Conservation (phyloP, 2,797 vertebrate species). For the Tapirus indicus region DNA sequence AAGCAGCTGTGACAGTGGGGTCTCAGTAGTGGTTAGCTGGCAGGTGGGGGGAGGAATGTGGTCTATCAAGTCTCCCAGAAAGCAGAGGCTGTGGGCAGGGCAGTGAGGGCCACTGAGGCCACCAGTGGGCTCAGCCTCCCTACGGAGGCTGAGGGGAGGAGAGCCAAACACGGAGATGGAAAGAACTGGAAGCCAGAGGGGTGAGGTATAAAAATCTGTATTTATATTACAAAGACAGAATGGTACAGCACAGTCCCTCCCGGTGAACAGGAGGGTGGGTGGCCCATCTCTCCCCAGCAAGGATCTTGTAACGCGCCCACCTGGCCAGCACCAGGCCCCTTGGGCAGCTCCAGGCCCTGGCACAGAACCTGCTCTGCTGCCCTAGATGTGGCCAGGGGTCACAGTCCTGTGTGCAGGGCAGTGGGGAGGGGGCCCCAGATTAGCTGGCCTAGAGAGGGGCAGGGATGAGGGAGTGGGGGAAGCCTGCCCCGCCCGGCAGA, state of each 20-base stretch:
- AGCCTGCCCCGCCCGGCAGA: neutral
- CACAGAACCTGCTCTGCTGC: slow-evolving; percentile 90
- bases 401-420: neutral
- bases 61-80: neutral
- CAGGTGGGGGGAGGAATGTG: neutral
- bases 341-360: slow-evolving; percentile 89
- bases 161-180: neutral
- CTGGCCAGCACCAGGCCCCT: slow-evolving; percentile 89
- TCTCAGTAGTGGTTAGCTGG: no score
- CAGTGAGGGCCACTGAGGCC: neutral
- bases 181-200: slow-evolving; percentile 66
- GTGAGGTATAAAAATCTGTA: slow-evolving; percentile 94
- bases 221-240: slow-evolving; percentile 95
- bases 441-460: neutral
- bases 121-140: neutral
- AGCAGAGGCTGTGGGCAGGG: neutral
- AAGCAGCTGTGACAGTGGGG: neutral
- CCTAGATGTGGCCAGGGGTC: neutral
- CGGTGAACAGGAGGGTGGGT: slow-evolving; percentile 75
- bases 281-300: slow-evolving; percentile 34
- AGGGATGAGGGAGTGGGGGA: neutral
- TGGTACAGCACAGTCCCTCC: slow-evolving; percentile 91
- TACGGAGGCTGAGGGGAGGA: neutral
- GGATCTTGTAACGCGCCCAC: slow-evolving; percentile 87
- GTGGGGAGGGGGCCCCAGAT: neutral